Evolutionary conservation across 2,888 invertebrate species (phyloP).

Genomic region (Synanthedon formicaeformis): DNA sequence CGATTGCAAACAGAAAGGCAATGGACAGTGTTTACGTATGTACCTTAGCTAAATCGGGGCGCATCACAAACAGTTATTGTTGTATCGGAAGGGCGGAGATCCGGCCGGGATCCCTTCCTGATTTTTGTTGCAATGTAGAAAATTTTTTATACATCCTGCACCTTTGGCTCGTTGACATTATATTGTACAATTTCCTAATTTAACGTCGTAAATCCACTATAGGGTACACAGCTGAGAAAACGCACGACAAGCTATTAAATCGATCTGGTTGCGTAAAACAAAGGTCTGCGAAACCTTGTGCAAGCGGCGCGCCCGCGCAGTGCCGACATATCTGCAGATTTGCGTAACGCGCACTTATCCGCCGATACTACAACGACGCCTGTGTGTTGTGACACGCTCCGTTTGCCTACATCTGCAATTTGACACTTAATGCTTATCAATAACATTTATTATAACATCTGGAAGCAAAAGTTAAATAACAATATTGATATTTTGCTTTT

Average conservation of each 20-base stretch:
- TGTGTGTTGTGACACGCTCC: slow-evolving; percentile 61
- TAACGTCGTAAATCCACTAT: slow-evolving; percentile 30
- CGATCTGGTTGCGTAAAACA: slow-evolving; percentile 70
- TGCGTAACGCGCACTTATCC: slow-evolving; percentile 70
- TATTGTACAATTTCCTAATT: slow-evolving; percentile 28
- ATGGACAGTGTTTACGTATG: slow-evolving; percentile 25
- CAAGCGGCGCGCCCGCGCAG: slow-evolving; percentile 60
- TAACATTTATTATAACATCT: background rate
- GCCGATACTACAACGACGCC: slow-evolving; percentile 42
- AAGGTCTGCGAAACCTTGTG: slow-evolving; percentile 70
- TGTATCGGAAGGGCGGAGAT: slow-evolving; percentile 15
- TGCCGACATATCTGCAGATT: slow-evolving; percentile 68
- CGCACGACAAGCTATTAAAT: slow-evolving; percentile 66
- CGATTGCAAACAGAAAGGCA: slow-evolving; percentile 30
- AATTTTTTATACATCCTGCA: slow-evolving; percentile 11
- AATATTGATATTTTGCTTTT: too few relatives aligned
- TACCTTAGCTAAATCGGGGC: slow-evolving; percentile 14
- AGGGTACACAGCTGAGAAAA: slow-evolving; percentile 59
- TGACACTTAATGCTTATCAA: background rate
- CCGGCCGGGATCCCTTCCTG: slow-evolving; percentile 26
- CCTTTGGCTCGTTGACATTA: slow-evolving; percentile 12
- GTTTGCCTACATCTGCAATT: slow-evolving; percentile 40
- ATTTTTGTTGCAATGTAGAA: slow-evolving; percentile 15
- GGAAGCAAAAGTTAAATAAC: too few relatives aligned
- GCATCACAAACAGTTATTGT: slow-evolving; percentile 28